Conservation (phyloP, 1,140 invertebrate genomes). For the Spodoptera litura region DNA sequence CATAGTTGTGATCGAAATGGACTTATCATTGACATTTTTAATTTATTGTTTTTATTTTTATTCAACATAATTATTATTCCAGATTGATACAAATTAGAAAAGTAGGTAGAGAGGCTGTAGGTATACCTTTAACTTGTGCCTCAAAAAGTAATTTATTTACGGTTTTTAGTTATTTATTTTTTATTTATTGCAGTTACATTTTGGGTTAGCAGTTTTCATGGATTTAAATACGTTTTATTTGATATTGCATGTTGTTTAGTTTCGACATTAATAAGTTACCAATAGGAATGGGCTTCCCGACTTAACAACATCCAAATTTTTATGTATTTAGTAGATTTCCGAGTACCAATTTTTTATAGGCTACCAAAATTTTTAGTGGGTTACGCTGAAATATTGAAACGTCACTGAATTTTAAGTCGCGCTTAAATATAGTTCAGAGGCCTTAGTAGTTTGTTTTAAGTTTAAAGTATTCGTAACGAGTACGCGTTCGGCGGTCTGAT, state of each 20-base stretch:
- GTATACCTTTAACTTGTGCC: slow-evolving; percentile 22
- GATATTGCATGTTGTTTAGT: slow-evolving; percentile 15
- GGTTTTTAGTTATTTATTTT: slow-evolving; percentile 38
- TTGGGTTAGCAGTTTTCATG: slow-evolving; percentile 7
- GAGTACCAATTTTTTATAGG: too few species aligned
- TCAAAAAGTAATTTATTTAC: slow-evolving; percentile 27
- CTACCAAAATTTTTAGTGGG: too few species aligned
- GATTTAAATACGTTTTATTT: neutral
- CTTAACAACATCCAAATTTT: neutral
- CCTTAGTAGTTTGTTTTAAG: too few species aligned
- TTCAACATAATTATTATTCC: slow-evolving; percentile 16
- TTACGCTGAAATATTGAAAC: too few species aligned
- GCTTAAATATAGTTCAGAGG: too few species aligned
- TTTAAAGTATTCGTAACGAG: too few species aligned
- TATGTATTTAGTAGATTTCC: too few species aligned
- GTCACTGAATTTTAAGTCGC: too few species aligned
- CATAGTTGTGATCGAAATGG: slow-evolving; percentile 13
- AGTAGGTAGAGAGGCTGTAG: slow-evolving; percentile 9
- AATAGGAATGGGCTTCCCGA: neutral
- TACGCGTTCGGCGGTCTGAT: too few species aligned
- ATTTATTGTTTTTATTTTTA: slow-evolving; percentile 24
- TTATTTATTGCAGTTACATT: slow-evolving; percentile 29
- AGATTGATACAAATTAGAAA: slow-evolving; percentile 14
- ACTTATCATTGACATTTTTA: slow-evolving; percentile 9
- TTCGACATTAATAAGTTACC: slow-evolving; percentile 23